Conservation (phyloP, 1,140 invertebrate genomes). For the Palaemon carinicauda region DNA sequence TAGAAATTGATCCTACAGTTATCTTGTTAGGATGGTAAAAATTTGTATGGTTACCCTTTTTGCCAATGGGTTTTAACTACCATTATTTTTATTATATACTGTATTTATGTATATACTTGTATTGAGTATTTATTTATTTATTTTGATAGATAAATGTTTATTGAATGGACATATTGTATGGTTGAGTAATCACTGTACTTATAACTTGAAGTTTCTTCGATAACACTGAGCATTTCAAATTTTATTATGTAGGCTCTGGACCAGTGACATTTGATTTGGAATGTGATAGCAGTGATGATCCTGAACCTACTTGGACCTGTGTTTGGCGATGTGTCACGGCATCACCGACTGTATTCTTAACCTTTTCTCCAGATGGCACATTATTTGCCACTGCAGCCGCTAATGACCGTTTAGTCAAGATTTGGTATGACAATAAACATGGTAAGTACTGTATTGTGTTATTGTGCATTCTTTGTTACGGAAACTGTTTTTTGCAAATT, state of each 20-base stretch:
- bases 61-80: no score
- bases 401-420: conserved; percentile 96
- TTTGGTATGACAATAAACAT: conserved; percentile 82
- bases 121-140: no score
- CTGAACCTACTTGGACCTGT: conserved; percentile 77
- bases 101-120: no score
- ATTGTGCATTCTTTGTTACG: not conserved
- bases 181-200: no score
- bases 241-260: conserved; percentile 64
- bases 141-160: no score
- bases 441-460: conserved; percentile 29
- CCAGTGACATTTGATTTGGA: conserved; percentile 64
- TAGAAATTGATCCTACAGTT: no score
- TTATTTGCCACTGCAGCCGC: conserved; percentile 96
- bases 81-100: no score
- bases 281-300: conserved; percentile 63
- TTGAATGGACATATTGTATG: no score
- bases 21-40: no score
- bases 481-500: not conserved
- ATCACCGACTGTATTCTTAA: conserved; percentile 87
- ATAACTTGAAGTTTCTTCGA: not conserved
- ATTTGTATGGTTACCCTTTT: no score
- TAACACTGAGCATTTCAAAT: conserved; percentile 11
- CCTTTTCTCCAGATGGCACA: conserved; percentile 97
- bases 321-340: conserved; percentile 91